phyloP scores from a whole-genome alignment of 2,888 invertebrate species.

The Bedellia somnulentella region DNA sequence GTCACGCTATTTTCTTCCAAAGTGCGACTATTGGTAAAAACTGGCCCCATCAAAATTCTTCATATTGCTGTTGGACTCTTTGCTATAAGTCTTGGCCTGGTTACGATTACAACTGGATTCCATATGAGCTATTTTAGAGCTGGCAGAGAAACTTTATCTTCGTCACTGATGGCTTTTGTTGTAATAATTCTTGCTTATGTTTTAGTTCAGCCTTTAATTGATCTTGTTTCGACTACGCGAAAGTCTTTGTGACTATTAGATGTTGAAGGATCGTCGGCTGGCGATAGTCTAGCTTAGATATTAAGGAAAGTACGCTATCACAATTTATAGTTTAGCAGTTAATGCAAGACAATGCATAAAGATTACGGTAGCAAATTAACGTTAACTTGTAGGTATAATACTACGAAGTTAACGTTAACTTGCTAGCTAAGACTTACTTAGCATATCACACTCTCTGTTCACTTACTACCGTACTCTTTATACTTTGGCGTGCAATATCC shows the following conservation, averaged over 20 bases:
- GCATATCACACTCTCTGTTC: no score
- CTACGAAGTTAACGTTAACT: no score
- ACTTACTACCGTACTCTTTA: no score
- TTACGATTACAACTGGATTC: slow-evolving; percentile 39
- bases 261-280: slow-evolving; percentile 21
- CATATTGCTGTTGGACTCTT: slow-evolving; percentile 55
- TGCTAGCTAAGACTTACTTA: no score
- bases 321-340: no score
- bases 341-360: no score
- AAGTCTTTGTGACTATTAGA: slow-evolving; percentile 32
- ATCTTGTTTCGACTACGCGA: slow-evolving; percentile 31
- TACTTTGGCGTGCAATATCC: no score
- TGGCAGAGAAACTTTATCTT: slow-evolving; percentile 24
- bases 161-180: slow-evolving; percentile 34
- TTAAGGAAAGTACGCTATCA: no score
- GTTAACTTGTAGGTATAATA: no score
- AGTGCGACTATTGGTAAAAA: slow-evolving; percentile 44
- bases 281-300: slow-evolving; percentile 34
- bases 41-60: slow-evolving; percentile 46
- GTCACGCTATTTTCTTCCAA: slow-evolving; percentile 52
- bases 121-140: slow-evolving; percentile 34
- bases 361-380: no score
- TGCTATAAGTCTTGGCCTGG: slow-evolving; percentile 53
- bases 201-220: slow-evolving; percentile 33
- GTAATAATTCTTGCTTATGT: slow-evolving; percentile 28